A percentile compares a stretch with the other conserved stretches of the same genome.
phyloP scores from a whole-genome alignment of 2,888 invertebrate species.

The Drosophila borborema region DNA sequence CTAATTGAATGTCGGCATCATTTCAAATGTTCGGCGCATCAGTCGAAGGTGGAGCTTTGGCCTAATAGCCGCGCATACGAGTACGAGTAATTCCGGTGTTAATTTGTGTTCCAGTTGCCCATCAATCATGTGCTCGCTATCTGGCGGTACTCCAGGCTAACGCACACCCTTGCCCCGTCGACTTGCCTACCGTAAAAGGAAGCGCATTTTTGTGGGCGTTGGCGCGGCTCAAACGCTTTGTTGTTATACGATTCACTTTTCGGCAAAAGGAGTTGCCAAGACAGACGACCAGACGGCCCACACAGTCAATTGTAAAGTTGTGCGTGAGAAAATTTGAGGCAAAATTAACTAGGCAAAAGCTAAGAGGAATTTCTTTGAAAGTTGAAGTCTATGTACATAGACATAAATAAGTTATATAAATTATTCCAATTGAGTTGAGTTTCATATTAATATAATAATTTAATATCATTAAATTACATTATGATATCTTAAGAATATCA shows the following conservation, averaged over 20 bases:
- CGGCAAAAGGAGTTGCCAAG: slow-evolving; percentile 63
- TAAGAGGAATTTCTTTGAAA: neutral
- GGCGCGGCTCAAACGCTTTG: slow-evolving; percentile 68
- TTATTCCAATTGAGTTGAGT: no score
- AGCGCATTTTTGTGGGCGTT: slow-evolving; percentile 67
- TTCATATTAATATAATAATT: no score
- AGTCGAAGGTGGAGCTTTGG: slow-evolving; percentile 44
- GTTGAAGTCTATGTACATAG: neutral
- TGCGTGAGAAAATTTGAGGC: slow-evolving; percentile 33
- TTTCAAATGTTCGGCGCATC: slow-evolving; percentile 71
- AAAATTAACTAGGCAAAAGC: slow-evolving; percentile 19
- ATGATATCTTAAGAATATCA: no score
- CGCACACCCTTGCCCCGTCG: neutral
- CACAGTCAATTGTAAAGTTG: slow-evolving; percentile 46
- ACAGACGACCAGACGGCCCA: slow-evolving; percentile 19
- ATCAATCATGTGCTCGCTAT: slow-evolving; percentile 76
- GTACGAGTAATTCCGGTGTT: slow-evolving; percentile 83
- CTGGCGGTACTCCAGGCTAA: slow-evolving; percentile 29
- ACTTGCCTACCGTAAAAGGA: slow-evolving; percentile 33
- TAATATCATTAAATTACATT: no score
- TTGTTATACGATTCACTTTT: slow-evolving; percentile 17
- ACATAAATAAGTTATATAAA: neutral
- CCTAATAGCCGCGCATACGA: slow-evolving; percentile 51
- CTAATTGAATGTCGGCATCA: slow-evolving; percentile 79
- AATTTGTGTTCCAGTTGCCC: slow-evolving; percentile 75